These are phyloP conservation scores for Cheilosia vulpina DNA, from an alignment of 2,888 invertebrate species.

Conservation along the genomic window DNA sequence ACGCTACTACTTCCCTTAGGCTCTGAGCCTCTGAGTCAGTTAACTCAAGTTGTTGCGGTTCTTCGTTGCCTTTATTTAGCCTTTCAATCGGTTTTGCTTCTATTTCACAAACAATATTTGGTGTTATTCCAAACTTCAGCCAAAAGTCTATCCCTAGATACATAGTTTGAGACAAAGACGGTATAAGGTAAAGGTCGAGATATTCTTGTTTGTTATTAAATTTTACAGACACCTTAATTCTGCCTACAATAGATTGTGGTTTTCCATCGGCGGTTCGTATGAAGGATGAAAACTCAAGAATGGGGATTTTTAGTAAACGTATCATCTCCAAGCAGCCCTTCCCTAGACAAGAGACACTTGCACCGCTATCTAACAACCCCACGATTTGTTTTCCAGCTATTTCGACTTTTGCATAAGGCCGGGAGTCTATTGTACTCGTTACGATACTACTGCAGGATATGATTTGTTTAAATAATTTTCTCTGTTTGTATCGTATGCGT, in stretches of 20 bases:
- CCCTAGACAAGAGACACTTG: not conserved
- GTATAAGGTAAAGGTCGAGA: not conserved
- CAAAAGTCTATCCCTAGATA: too few relatives aligned
- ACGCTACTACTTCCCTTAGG: too few relatives aligned
- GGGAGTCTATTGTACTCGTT: too few relatives aligned
- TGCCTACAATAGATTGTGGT: not conserved
- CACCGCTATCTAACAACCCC: not conserved
- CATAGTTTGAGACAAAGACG: not conserved
- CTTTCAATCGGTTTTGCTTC: too few relatives aligned
- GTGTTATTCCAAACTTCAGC: too few relatives aligned
- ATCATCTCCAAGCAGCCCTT: not conserved
- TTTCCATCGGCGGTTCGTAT: not conserved
- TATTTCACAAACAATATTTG: too few relatives aligned
- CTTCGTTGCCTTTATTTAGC: too few relatives aligned
- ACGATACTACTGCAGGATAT: not conserved
- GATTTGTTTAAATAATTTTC: not conserved
- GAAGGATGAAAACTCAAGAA: not conserved
- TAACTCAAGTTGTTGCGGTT: too few relatives aligned
- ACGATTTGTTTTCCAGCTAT: not conserved
- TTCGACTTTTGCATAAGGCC: not conserved
- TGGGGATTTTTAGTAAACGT: not conserved
- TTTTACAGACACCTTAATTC: not conserved
- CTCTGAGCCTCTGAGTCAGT: too few relatives aligned
- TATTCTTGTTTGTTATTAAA: too few relatives aligned
- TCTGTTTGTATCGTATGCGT: not conserved